Conservation (phyloP, 1,140 invertebrate species). For the Chymomyza costata region DNA sequence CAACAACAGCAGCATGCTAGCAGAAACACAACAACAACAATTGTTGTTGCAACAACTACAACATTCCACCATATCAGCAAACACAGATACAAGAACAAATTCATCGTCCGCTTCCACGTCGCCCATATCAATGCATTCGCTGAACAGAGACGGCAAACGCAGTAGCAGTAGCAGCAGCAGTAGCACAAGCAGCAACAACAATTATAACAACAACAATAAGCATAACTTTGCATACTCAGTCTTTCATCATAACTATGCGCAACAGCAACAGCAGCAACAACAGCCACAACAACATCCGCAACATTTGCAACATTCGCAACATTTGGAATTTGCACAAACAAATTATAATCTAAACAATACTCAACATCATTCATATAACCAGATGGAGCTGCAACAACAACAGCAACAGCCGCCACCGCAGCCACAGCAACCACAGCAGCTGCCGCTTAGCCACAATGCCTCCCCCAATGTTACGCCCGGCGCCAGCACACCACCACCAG, state of each 20-base stretch:
- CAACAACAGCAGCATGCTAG: slow-evolving; percentile 16
- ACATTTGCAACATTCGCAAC: not conserved
- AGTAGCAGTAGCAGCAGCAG: slow-evolving; percentile 13
- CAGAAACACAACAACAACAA: too few relatives aligned
- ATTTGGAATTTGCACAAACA: slow-evolving; percentile 7
- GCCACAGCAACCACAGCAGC: slow-evolving; percentile 3
- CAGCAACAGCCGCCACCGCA: slow-evolving; percentile 19
- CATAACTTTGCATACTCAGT: slow-evolving; percentile 47
- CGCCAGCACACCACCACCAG: slow-evolving; percentile 33
- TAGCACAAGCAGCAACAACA: slow-evolving; percentile 19
- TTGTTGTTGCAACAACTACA: slow-evolving; percentile 14
- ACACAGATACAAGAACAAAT: slow-evolving; percentile 1
- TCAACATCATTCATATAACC: slow-evolving; percentile 30
- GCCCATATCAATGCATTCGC: slow-evolving; percentile 54
- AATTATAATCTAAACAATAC: slow-evolving; percentile 47
- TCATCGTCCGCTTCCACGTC: slow-evolving; percentile 33
- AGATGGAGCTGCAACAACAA: slow-evolving; percentile 54
- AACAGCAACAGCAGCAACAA: slow-evolving; percentile 38
- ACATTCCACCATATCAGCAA: slow-evolving; percentile 46
- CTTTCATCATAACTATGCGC: slow-evolving; percentile 52
- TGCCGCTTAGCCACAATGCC: slow-evolving; percentile 41
- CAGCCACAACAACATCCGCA: slow-evolving; percentile 24
- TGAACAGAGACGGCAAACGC: slow-evolving; percentile 25
- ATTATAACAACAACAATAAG: slow-evolving; percentile 20
- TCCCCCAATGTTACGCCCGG: slow-evolving; percentile 33